Percentiles rank a stretch among this genome's conserved stretches.
Conservation (phyloP, 2,113 vertebrate species). For the Antechinus stuartii region DNA sequence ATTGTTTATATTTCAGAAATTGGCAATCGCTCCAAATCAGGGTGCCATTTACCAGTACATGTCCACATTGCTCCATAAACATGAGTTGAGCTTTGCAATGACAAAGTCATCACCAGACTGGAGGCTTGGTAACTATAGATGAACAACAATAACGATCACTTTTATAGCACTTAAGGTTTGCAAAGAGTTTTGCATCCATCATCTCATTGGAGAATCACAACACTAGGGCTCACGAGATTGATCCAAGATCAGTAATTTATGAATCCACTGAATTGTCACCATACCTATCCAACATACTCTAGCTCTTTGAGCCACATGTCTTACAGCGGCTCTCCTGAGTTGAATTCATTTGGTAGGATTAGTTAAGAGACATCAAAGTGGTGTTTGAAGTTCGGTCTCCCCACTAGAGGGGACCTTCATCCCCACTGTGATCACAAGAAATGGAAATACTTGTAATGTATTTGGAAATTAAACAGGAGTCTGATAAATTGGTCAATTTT, state of each 20-base stretch:
- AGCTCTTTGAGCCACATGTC: background rate
- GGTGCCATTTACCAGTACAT: background rate
- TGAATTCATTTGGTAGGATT: background rate
- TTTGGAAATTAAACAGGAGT: background rate
- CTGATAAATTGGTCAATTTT: background rate
- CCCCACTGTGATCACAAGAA: background rate
- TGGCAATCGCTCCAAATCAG: background rate
- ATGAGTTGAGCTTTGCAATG: background rate
- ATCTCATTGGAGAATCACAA: background rate
- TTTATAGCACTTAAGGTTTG: background rate
- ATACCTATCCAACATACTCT: background rate
- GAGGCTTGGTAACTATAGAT: background rate
- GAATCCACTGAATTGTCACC: background rate
- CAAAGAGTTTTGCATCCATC: background rate
- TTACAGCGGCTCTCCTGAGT: background rate
- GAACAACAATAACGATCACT: background rate
- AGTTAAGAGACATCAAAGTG: background rate
- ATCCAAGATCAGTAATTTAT: background rate
- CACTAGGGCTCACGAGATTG: background rate
- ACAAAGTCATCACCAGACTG: background rate
- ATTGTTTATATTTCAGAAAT: background rate
- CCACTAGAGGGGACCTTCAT: background rate
- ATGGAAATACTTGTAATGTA: background rate
- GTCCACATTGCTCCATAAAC: background rate
- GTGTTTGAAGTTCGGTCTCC: background rate